These are phyloP conservation scores for Micoletzkya japonica DNA, from an alignment of 2,888 invertebrate genomes.

Conservation along the genomic window DNA sequence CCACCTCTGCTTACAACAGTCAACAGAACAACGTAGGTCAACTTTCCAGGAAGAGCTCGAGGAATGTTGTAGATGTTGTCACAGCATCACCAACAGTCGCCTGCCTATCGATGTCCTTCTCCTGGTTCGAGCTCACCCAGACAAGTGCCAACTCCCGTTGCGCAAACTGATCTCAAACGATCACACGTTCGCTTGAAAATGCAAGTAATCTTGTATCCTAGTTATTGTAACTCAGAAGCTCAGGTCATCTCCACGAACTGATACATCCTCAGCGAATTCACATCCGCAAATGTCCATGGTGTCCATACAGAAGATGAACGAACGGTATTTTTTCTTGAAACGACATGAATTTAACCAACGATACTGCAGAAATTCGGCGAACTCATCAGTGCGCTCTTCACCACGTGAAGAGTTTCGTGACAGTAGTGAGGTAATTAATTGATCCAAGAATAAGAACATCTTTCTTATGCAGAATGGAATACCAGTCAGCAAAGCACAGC, in stretches of 20 bases:
- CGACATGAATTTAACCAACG: background rate
- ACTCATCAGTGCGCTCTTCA: background rate
- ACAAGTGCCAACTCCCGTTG: background rate
- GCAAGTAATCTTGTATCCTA: too few relatives aligned
- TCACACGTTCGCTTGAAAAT: conserved; percentile 13
- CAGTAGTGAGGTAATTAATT: background rate
- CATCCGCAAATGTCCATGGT: conserved; percentile 7
- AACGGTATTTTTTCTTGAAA: background rate
- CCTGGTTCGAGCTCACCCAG: too few relatives aligned
- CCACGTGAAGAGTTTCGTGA: background rate
- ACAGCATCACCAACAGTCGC: too few relatives aligned
- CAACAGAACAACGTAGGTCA: too few relatives aligned
- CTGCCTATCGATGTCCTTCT: conserved; percentile 23
- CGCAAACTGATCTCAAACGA: conserved; percentile 2
- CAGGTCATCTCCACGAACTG: background rate
- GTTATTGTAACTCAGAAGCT: too few relatives aligned
- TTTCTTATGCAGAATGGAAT: background rate
- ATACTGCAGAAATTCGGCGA: background rate
- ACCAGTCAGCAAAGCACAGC: conserved; percentile 3
- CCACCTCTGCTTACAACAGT: too few relatives aligned
- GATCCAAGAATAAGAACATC: background rate
- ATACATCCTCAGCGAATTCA: background rate
- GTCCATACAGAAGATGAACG: conserved; percentile 1
- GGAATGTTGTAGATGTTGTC: too few relatives aligned
- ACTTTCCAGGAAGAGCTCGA: too few relatives aligned